A percentile compares a stretch with the other conserved stretches of the same genome.
Conservation (phyloP, 2,888 invertebrate genomes). For the Gymnoscelis rufifasciata region DNA sequence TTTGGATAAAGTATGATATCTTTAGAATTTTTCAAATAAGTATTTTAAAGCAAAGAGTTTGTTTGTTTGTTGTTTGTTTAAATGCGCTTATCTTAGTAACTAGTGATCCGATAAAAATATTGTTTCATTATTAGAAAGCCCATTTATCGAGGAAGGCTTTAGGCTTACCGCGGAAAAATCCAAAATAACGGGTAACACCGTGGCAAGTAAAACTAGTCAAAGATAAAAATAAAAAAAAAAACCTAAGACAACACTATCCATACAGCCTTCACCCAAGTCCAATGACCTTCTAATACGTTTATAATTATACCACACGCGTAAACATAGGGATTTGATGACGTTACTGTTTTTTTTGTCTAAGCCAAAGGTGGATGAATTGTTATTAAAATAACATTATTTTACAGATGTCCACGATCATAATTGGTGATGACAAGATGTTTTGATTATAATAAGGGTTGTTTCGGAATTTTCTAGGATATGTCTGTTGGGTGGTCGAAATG, state of each 20-base stretch:
- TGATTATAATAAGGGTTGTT: neutral
- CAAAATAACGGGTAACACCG: no score
- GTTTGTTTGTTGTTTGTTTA: no score
- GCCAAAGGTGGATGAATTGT: neutral
- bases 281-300: constrained; percentile 74
- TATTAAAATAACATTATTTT: constrained; percentile 2
- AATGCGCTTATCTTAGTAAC: no score
- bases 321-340: constrained; percentile 61
- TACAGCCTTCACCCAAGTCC: constrained; percentile 62
- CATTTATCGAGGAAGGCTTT: no score
- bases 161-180: no score
- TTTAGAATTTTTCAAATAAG: no score
- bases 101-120: no score
- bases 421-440: neutral
- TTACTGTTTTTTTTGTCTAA: constrained; percentile 40
- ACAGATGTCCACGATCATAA: no score
- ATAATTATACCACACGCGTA: constrained; percentile 72
- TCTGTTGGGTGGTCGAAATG: neutral
- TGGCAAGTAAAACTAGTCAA: neutral
- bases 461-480: neutral
- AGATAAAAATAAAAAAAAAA: neutral
- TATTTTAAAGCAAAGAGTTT: no score
- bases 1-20: no score
- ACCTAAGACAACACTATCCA: constrained; percentile 40
- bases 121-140: no score